Percentiles rank a stretch among this genome's conserved stretches.
Evolutionary conservation across 1,140 invertebrate genomes (phyloP).

Genomic region (Streblospio benedicti): DNA sequence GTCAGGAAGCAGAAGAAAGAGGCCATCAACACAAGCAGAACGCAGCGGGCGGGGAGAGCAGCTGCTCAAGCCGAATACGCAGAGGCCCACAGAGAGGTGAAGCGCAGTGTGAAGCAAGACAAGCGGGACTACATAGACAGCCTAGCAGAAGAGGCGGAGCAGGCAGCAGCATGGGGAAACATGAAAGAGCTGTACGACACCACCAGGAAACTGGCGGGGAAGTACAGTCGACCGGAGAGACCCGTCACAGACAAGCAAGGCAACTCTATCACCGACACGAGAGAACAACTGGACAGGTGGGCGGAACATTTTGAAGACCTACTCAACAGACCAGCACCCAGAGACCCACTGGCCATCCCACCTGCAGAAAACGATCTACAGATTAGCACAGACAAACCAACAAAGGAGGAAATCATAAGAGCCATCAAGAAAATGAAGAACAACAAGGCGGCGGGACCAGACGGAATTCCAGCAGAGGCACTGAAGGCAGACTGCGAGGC

Average conservation of each 20-base stretch:
- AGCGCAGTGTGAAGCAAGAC: constrained; percentile 19
- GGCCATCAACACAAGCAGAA: constrained; percentile 13
- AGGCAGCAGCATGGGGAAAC: too few relatives aligned
- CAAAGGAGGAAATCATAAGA: constrained; percentile 6
- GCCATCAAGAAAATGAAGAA: constrained; percentile 5
- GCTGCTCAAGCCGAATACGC: constrained; percentile 16
- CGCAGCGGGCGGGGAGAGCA: constrained; percentile 15
- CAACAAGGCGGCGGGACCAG: constrained; percentile 2
- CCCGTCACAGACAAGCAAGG: constrained; percentile 16
- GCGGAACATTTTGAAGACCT: constrained; percentile 20
- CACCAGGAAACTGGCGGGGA: neutral
- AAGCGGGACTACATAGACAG: constrained; percentile 18
- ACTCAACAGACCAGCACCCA: constrained; percentile 16
- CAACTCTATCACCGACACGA: constrained; percentile 4
- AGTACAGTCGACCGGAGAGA: neutral
- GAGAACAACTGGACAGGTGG: constrained; percentile 18
- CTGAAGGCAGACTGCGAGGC: constrained; percentile 3
- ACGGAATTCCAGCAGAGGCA: constrained; percentile 3
- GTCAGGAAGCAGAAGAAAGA: constrained; percentile 15
- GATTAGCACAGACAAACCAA: constrained; percentile 3
- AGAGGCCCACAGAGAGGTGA: constrained; percentile 19
- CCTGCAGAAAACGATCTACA: constrained; percentile 3
- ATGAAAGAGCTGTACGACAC: constrained; percentile 16
- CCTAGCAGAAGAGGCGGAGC: constrained; percentile 19
- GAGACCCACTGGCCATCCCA: neutral